A percentile compares a stretch with the other conserved stretches of the same genome.
Conservation (phyloP, 2,797 vertebrate species). For the Scolopax bukidnonensis region DNA sequence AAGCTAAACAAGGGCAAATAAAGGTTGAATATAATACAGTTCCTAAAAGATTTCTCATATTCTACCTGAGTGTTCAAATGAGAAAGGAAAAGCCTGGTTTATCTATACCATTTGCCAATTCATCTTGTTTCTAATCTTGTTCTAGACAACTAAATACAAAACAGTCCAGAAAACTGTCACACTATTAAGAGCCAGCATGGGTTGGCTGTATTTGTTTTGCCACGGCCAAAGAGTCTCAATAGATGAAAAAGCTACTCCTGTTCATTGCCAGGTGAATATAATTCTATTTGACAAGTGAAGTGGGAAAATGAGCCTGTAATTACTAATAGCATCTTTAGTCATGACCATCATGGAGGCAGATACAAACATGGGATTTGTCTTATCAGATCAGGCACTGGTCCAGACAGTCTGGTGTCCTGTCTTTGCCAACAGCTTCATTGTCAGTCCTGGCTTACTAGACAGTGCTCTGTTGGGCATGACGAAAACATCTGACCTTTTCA, state of each 20-base stretch:
- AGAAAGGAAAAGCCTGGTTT: not conserved
- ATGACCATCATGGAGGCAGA: not conserved
- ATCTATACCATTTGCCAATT: not conserved
- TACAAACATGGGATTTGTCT: slow-evolving; percentile 24
- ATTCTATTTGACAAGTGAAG: slow-evolving; percentile 48
- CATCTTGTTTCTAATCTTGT: slow-evolving; percentile 19
- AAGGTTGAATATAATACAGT: not conserved
- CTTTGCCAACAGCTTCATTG: slow-evolving; percentile 41
- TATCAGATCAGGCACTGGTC: slow-evolving; percentile 47
- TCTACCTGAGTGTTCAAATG: not conserved
- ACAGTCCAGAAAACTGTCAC: slow-evolving; percentile 23
- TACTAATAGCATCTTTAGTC: slow-evolving; percentile 25
- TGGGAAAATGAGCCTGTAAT: slow-evolving; percentile 17
- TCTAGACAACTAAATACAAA: slow-evolving; percentile 7
- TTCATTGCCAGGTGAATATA: slow-evolving; percentile 49
- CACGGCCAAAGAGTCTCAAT: not conserved
- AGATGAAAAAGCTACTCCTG: slow-evolving; percentile 25
- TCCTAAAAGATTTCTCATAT: not conserved
- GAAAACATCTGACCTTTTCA: slow-evolving; percentile 51
- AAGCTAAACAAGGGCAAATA: slow-evolving; percentile 1
- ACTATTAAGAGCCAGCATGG: slow-evolving; percentile 5
- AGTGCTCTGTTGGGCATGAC: not conserved
- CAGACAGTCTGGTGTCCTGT: slow-evolving; percentile 25
- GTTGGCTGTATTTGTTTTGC: slow-evolving; percentile 25
- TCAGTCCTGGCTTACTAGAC: not conserved